Conservation (phyloP, 1,140 invertebrate genomes). For the Pseudomyrmex cubaensis region DNA sequence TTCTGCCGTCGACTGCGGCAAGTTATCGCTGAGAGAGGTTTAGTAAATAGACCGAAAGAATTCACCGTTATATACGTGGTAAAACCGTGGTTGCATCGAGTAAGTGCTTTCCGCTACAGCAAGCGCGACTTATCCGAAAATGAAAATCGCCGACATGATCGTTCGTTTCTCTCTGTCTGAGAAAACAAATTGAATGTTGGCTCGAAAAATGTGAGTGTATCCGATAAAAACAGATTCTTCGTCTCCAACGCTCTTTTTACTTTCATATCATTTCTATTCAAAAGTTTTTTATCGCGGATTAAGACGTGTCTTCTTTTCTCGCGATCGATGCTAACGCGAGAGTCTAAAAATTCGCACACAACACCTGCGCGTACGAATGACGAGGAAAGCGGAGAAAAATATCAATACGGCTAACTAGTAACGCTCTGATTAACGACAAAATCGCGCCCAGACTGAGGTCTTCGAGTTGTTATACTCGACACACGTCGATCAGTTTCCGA, state of each 20-base stretch:
- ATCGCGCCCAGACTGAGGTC: constrained; percentile 27
- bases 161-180: neutral
- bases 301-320: neutral
- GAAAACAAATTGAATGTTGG: neutral
- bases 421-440: constrained; percentile 81
- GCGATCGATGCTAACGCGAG: constrained; percentile 23
- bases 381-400: constrained; percentile 55
- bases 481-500: constrained; percentile 25
- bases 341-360: neutral
- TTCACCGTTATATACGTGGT: constrained; percentile 49
- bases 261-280: neutral
- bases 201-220: neutral
- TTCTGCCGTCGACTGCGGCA: neutral
- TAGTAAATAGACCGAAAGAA: constrained; percentile 59
- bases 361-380: constrained; percentile 15
- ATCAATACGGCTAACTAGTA: constrained; percentile 78
- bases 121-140: constrained; percentile 48
- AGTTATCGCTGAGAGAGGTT: constrained; percentile 22
- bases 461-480: neutral
- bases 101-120: constrained; percentile 30
- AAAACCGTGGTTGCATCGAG: constrained; percentile 27
- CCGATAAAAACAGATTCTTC: neutral
- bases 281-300: neutral
- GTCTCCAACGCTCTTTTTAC: neutral
- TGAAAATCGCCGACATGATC: neutral